A percentile compares a stretch with the other conserved stretches of the same genome.
Conservation (phyloP, 2,888 invertebrate genomes). For the Sinotaia quadrata region DNA sequence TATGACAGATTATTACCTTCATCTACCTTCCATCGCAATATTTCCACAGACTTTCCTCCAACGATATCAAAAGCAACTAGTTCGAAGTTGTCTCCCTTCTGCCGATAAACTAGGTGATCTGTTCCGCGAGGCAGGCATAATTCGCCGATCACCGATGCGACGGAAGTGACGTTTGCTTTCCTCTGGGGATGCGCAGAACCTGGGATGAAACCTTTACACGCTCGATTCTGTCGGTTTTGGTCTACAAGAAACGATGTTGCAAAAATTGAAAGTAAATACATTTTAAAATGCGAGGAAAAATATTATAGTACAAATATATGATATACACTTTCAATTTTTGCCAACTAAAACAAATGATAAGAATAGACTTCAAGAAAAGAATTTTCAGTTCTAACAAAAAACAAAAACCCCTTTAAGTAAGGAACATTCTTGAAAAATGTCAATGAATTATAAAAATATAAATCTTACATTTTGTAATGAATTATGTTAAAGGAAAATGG, state of each 20-base stretch:
- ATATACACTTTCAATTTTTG: background rate
- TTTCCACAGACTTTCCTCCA: slow-evolving; percentile 42
- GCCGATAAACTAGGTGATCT: slow-evolving; percentile 47
- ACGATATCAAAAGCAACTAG: slow-evolving; percentile 53
- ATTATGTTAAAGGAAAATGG: too few relatives aligned
- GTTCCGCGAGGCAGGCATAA: slow-evolving; percentile 43
- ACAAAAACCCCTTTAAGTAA: too few relatives aligned
- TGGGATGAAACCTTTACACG: background rate
- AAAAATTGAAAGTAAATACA: background rate
- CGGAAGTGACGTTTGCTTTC: slow-evolving; percentile 10
- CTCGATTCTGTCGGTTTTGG: slow-evolving; percentile 15
- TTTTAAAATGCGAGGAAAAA: background rate
- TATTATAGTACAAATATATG: background rate
- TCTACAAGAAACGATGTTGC: too few relatives aligned
- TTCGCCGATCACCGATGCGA: slow-evolving; percentile 21
- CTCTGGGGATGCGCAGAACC: slow-evolving; percentile 15
- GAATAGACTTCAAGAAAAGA: too few relatives aligned
- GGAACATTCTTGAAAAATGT: too few relatives aligned
- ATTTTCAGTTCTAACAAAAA: too few relatives aligned
- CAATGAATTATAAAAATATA: too few relatives aligned
- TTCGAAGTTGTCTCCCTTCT: slow-evolving; percentile 39
- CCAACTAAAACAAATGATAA: background rate
- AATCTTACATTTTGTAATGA: too few relatives aligned
- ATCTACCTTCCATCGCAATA: slow-evolving; percentile 46
- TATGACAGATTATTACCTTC: slow-evolving; percentile 34